Evolutionary conservation across 2,797 vertebrate genomes (phyloP).

Genomic region (Pantherophis alleghaniensis): DNA sequence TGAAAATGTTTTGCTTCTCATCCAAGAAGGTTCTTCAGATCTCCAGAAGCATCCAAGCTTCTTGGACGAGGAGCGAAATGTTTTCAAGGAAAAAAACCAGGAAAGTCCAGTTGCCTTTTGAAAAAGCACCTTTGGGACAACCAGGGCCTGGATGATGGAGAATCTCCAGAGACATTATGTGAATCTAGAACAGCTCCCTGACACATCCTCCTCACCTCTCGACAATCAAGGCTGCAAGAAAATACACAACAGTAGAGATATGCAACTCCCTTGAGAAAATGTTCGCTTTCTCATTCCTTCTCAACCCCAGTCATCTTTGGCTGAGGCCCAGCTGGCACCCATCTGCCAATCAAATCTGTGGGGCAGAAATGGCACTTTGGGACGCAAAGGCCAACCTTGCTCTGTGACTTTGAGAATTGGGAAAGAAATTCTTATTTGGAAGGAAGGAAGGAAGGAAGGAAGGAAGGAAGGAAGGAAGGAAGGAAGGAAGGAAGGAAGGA

Average conservation of each 20-base stretch:
- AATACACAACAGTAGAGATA: not conserved
- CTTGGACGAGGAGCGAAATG: not conserved
- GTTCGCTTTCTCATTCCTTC: not conserved
- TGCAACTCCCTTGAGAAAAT: not conserved
- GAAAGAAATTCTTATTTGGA: too few relatives aligned
- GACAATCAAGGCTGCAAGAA: not conserved
- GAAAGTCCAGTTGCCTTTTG: not conserved
- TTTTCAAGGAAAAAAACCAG: not conserved
- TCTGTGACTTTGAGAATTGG: too few relatives aligned
- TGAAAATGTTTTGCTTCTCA: not conserved
- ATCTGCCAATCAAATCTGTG: not conserved
- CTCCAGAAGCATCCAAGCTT: not conserved
- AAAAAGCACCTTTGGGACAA: not conserved
- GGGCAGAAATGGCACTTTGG: not conserved
- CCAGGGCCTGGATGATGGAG: not conserved
- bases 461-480: too few relatives aligned
- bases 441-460: not conserved
- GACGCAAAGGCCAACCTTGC: not conserved
- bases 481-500: not conserved
- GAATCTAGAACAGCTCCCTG: not conserved
- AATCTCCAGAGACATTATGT: not conserved
- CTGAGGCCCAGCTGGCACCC: not conserved
- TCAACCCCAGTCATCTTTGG: not conserved
- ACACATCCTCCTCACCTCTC: not conserved
- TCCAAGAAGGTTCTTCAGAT: not conserved